These are phyloP conservation scores for Protonibea diacanthus DNA, from an alignment of 2,797 vertebrate species.

Conservation along the genomic window DNA sequence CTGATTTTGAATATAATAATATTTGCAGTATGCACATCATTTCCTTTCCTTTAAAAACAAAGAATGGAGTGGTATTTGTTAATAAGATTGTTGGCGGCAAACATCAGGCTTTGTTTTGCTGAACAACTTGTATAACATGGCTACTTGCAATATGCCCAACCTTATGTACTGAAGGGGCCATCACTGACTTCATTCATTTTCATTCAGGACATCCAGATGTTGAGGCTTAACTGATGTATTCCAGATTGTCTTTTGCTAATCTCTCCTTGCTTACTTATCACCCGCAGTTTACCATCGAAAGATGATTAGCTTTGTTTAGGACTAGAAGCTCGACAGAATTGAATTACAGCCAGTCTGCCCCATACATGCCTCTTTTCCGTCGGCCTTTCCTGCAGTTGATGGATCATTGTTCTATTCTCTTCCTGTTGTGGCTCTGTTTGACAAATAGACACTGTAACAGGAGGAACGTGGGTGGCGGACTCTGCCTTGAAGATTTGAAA, in stretches of 20 bases:
- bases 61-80: not conserved
- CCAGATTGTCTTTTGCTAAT: not conserved
- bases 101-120: not conserved
- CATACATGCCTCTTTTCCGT: conserved; percentile 51
- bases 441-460: conserved; percentile 44
- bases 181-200: not conserved
- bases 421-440: conserved; percentile 65
- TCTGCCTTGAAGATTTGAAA: conserved; percentile 26
- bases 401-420: conserved; percentile 61
- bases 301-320: conserved; percentile 28
- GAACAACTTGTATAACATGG: not conserved
- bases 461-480: conserved; percentile 34
- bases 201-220: conserved; percentile 1
- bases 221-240: conserved; percentile 10
- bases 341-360: conserved; percentile 51
- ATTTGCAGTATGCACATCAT: not conserved
- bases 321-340: conserved; percentile 26
- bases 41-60: not conserved
- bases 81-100: not conserved
- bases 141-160: conserved; percentile 8
- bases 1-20: not conserved
- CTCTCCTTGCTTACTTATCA: not conserved
- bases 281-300: conserved; percentile 7
- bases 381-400: conserved; percentile 58
- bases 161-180: not conserved